Evolutionary conservation across 1,140 invertebrate genomes (phyloP).

Genomic region (Scaptomyza hsui): DNA sequence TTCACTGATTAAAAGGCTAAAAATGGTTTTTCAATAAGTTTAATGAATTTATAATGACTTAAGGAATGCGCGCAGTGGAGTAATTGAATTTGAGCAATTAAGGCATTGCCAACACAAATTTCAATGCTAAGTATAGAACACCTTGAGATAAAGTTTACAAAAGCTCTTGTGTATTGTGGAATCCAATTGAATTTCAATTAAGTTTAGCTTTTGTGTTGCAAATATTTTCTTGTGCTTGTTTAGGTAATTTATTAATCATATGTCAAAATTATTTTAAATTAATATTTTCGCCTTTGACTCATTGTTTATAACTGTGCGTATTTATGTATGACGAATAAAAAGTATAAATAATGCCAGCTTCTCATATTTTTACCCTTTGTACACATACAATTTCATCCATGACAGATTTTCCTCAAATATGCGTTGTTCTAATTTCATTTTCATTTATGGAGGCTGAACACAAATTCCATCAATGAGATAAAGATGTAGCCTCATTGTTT

Average conservation of each 20-base stretch:
- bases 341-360: constrained; percentile 36
- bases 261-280: background rate
- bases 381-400: constrained; percentile 20
- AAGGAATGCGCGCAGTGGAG: constrained; percentile 18
- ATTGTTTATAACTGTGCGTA: constrained; percentile 12
- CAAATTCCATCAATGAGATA: constrained; percentile 59
- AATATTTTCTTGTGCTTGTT: too few relatives aligned
- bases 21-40: constrained; percentile 68
- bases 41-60: constrained; percentile 49
- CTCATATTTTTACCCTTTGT: background rate
- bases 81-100: constrained; percentile 40
- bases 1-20: constrained; percentile 57
- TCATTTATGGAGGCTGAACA: constrained; percentile 36
- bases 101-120: background rate
- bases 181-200: background rate
- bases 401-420: constrained; percentile 38
- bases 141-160: constrained; percentile 1
- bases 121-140: constrained; percentile 6
- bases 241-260: too few relatives aligned
- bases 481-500: constrained; percentile 53
- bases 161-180: background rate
- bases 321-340: constrained; percentile 30
- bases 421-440: constrained; percentile 42
- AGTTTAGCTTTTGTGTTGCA: background rate
- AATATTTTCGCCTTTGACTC: constrained; percentile 18